Conservation (phyloP, 2,888 invertebrate genomes). For the Agrotis exclamationis region DNA sequence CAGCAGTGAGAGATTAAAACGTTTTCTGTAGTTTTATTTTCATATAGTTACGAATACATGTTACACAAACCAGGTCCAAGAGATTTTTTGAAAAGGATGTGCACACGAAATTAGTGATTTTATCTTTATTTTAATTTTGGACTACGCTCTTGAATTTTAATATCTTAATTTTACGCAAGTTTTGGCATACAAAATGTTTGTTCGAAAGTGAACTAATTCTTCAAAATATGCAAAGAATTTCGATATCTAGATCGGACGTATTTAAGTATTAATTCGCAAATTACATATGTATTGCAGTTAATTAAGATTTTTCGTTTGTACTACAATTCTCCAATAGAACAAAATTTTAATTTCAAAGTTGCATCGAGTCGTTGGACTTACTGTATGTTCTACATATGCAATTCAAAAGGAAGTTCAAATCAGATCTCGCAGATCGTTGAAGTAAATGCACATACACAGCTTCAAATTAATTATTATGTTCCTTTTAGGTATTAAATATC, state of each 20-base stretch:
- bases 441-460: constrained; percentile 2
- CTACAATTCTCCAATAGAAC: not conserved
- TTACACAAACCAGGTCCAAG: not conserved
- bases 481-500: constrained; percentile 2
- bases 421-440: constrained; percentile 24
- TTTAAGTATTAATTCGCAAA: not conserved
- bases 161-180: constrained; percentile 3
- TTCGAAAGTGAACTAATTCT: constrained; percentile 37
- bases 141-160: not conserved
- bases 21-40: not conserved
- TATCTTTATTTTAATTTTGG: not conserved
- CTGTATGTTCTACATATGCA: not conserved
- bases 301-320: constrained; percentile 35
- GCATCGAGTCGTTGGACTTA: not conserved
- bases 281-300: not conserved
- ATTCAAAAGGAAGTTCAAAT: constrained; percentile 16
- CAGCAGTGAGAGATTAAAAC: no score
- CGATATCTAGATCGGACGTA: constrained; percentile 20
- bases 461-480: constrained; percentile 2
- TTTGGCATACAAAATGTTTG: constrained; percentile 26
- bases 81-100: not conserved
- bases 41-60: not conserved
- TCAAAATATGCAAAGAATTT: constrained; percentile 21
- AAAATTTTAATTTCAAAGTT: constrained; percentile 4
- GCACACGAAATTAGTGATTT: not conserved